These are phyloP conservation scores for Drosophila demipolita DNA, from an alignment of 2,888 invertebrate genomes.

Conservation along the genomic window DNA sequence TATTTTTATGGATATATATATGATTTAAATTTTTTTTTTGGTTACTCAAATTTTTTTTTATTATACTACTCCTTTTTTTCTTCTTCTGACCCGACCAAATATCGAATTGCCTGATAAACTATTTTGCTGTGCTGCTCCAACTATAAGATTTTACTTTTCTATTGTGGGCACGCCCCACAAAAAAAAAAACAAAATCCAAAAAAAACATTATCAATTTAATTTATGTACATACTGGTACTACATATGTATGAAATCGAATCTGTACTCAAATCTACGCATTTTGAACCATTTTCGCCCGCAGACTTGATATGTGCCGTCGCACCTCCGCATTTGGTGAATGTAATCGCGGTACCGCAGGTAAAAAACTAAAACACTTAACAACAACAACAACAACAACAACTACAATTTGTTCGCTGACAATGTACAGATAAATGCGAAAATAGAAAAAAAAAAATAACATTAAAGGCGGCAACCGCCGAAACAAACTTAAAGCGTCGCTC, in stretches of 20 bases:
- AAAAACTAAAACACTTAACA: slow-evolving; percentile 78
- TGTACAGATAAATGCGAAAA: slow-evolving; percentile 70
- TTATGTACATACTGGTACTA: slow-evolving; percentile 24
- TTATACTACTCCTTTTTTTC: not conserved
- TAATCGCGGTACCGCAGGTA: slow-evolving; percentile 99
- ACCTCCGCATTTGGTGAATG: slow-evolving; percentile 97
- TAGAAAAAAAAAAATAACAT: slow-evolving; percentile 56
- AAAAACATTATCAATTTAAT: slow-evolving; percentile 26
- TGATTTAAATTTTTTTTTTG: not conserved
- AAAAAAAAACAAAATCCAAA: not conserved
- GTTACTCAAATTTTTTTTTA: not conserved
- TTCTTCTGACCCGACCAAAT: slow-evolving; percentile 5
- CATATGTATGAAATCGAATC: slow-evolving; percentile 35
- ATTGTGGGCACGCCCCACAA: slow-evolving; percentile 13
- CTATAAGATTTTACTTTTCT: not conserved
- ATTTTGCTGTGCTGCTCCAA: slow-evolving; percentile 38
- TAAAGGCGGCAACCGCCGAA: slow-evolving; percentile 75
- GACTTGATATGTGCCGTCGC: slow-evolving; percentile 99
- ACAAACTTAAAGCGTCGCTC: slow-evolving; percentile 67
- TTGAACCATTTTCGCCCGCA: slow-evolving; percentile 87
- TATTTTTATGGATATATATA: not conserved
- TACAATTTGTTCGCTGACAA: slow-evolving; percentile 55
- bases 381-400: slow-evolving; percentile 43
- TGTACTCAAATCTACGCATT: slow-evolving; percentile 77
- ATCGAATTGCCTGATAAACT: slow-evolving; percentile 20